Conservation (phyloP, 2,113 vertebrate genomes). For the Poicephalus meyeri region DNA sequence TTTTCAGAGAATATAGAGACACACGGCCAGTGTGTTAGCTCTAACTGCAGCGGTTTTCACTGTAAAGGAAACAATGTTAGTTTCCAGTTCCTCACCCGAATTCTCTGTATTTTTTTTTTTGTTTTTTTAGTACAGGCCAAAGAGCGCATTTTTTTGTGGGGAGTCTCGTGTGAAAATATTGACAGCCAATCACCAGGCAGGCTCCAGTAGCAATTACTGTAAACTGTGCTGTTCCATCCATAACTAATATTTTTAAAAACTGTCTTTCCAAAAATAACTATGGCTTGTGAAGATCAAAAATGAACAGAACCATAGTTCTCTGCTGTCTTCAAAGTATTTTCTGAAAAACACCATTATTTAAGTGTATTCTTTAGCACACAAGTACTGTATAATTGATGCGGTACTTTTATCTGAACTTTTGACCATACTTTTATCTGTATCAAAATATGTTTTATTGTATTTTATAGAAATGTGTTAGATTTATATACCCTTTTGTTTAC, state of each 20-base stretch:
- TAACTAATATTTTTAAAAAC: slow-evolving; percentile 48
- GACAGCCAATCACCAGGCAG: background rate
- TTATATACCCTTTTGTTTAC: background rate
- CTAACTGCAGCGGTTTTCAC: background rate
- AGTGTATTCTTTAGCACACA: background rate
- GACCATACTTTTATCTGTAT: background rate
- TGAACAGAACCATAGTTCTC: slow-evolving; percentile 15
- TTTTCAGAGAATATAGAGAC: slow-evolving; percentile 7
- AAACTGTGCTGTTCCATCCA: slow-evolving; percentile 50
- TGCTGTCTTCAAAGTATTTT: slow-evolving; percentile 36
- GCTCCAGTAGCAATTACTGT: slow-evolving; percentile 55
- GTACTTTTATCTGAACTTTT: slow-evolving; percentile 31
- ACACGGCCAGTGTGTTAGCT: background rate
- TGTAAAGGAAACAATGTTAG: background rate
- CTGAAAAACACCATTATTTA: slow-evolving; percentile 26
- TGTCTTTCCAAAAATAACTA: slow-evolving; percentile 56
- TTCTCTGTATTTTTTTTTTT: background rate
- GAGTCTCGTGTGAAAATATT: slow-evolving; percentile 43
- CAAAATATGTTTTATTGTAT: background rate
- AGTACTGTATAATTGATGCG: background rate
- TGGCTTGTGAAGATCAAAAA: slow-evolving; percentile 56
- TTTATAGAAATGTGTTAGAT: background rate
- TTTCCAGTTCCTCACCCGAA: background rate
- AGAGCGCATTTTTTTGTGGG: slow-evolving; percentile 26
- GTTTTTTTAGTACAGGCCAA: slow-evolving; percentile 3